Base-by-base conservation (phyloP, 2,888 invertebrate species). In the Syrphus vitripennis region DNA sequence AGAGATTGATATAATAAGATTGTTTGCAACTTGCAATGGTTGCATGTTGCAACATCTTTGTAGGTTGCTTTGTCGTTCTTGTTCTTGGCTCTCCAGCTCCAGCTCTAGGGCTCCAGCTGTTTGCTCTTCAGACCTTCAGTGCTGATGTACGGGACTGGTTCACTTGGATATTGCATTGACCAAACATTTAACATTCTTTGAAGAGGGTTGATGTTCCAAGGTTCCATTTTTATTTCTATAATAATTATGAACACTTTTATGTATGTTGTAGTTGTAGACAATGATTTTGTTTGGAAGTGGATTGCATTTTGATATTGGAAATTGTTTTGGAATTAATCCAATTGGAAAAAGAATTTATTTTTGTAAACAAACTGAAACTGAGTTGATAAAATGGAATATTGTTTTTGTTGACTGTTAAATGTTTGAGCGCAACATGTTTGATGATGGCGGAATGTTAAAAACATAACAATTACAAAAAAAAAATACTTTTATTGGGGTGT, bases 261-360 rank as follows among this genome's bases (percentile, higher is more conserved):
- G 21, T 10, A 48, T 10, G 45, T 6, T 10, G 19, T 37, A 1
- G 14, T 37, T 4, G n/a, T 34, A 19, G 19, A 57, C 34, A 57
- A 37, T 37, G 10, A 29, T 59, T 37, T 19, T 37, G 3, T n/a
- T 7, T 65, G 45, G 45, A 31, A 65, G 65, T 65, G 65, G 65
- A 63, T 63, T 63, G 63, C 10, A 29, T 63, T 63, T 45, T n/a
- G 4, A 12, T 12, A 16, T 31, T 65, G 65, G 63, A 59, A n/a
- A 61, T 40, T 40, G 4, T 4, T 5, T 61, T 37, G 59, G 40
- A 45, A 63, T 2, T 63, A 26, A 14, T 37, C 21, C 24, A 40
- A 63, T 63, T 63, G 63, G 63, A 63, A 63, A 42, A 29, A 19
- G 19, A 45, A 10, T 29, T 45, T 45, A 45, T 65, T 65, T 65